These are phyloP conservation scores for Archegozetes longisetosus DNA, from an alignment of 1,140 invertebrate species.

Conservation along the genomic window DNA sequence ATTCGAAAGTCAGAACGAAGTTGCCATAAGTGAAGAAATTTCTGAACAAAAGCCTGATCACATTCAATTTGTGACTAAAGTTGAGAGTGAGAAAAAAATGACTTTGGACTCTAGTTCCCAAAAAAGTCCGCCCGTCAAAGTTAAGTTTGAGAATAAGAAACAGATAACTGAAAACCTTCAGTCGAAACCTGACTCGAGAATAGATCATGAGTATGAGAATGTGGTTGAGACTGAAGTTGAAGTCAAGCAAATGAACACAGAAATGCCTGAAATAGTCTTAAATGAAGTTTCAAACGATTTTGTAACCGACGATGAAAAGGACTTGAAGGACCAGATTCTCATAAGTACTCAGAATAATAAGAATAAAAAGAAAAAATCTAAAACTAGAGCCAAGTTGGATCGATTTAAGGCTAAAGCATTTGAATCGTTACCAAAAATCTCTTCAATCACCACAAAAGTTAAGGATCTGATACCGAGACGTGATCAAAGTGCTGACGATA, in stretches of 20 bases:
- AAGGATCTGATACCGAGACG: not conserved
- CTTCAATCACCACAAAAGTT: not conserved
- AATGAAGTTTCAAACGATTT: not conserved
- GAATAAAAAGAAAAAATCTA: not conserved
- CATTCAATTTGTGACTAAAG: too few species aligned
- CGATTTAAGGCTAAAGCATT: constrained; percentile 4
- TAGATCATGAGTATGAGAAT: not conserved
- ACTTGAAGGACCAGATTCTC: not conserved
- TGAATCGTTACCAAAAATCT: constrained; percentile 4
- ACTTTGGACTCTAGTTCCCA: too few species aligned
- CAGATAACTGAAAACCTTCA: too few species aligned
- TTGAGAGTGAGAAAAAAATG: too few species aligned
- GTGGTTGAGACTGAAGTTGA: not conserved
- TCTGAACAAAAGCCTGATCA: too few species aligned
- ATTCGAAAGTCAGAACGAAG: too few species aligned
- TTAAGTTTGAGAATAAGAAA: too few species aligned
- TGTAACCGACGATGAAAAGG: not conserved
- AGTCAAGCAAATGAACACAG: not conserved
- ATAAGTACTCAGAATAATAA: not conserved
- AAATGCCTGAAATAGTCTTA: not conserved
- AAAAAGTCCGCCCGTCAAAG: too few species aligned
- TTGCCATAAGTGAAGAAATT: too few species aligned
- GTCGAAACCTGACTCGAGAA: too few species aligned
- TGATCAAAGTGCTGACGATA: too few species aligned
- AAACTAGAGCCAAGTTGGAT: not conserved